A percentile compares a stretch with the other conserved stretches of the same genome.
Evolutionary conservation across 1,140 invertebrate species (phyloP).

Genomic region (Epicauta chinensis): DNA sequence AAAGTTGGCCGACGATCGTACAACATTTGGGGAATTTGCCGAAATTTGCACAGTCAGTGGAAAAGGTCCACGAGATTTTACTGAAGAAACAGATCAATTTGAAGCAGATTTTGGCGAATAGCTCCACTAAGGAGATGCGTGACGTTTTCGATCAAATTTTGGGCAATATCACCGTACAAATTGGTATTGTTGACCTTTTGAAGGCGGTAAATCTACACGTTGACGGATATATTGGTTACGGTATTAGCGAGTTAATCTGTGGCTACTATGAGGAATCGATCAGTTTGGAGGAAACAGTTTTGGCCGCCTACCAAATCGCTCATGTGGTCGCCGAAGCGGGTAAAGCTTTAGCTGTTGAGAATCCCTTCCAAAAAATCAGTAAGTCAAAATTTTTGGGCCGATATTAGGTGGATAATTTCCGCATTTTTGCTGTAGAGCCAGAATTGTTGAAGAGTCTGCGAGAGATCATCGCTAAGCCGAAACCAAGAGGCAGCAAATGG

Average conservation of each 20-base stretch:
- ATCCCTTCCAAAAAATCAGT: too few relatives aligned
- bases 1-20: not conserved
- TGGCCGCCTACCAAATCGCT: too few relatives aligned
- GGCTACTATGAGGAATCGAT: slow-evolving; percentile 64
- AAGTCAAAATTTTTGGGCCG: too few relatives aligned
- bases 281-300: slow-evolving; percentile 8
- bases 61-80: slow-evolving; percentile 41
- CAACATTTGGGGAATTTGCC: not conserved
- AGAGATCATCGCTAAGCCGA: too few relatives aligned
- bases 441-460: too few relatives aligned
- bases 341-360: too few relatives aligned
- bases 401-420: too few relatives aligned
- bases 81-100: slow-evolving; percentile 54
- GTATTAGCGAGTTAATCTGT: slow-evolving; percentile 71
- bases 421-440: too few relatives aligned
- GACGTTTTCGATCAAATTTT: slow-evolving; percentile 48
- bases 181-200: slow-evolving; percentile 71
- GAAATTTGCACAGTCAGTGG: not conserved
- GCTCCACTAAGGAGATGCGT: too few relatives aligned
- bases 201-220: slow-evolving; percentile 56
- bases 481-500: too few relatives aligned
- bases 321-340: too few relatives aligned
- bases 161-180: slow-evolving; percentile 67
- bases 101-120: slow-evolving; percentile 53
- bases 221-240: slow-evolving; percentile 74